Evolutionary conservation across 2,797 vertebrate genomes (phyloP), one percentile per base, ranked within the genome.

Genomic region (Podargus strigoides): DNA sequence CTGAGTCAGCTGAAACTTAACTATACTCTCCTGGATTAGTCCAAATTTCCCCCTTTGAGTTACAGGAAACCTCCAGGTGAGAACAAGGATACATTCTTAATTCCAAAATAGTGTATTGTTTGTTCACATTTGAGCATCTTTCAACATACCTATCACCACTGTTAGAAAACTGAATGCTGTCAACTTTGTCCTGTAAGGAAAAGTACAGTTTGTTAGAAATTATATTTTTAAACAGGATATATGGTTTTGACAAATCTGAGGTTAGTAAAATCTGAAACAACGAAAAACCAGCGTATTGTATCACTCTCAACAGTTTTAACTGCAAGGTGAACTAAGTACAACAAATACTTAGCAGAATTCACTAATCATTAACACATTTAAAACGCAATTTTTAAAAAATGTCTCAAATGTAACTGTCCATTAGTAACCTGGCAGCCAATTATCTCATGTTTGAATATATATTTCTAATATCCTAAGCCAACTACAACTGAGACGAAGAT

Each of bases 151-250:
- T 98, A 96, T 99, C 98, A 92, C 99, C 98, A 55, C 96, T 98
- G 96, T 99, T 99, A 96, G 99, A 99, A 97, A 99, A 99, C 55
- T 99, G 99, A 96, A 99, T 99, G 96, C 99, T 99, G 97, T 99
- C 99, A 74, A 99, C 99, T 98, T 99, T 99, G 96, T 99, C 99
- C 99, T 99, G 87, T 53, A 98, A 85, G 21, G 58, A 37, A 93
- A 80, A 66, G 7, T 3, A 20, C 1, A 37, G 8, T 26, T 84
- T 77, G 36, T 85, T 24, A 93, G 27, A 90, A 76, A 64, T 50
- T 32, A n/a, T 5, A 6, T 30, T 73, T 88, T 92, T 16, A 46
- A 46, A 55, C 3, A 68, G 39, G 5, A 73, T 92, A 14, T 46
- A 23, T 0, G 0, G 1, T 66, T 82, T 63, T 87, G 12, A 70